A percentile compares a stretch with the other conserved stretches of the same genome.
Evolutionary conservation across 2,797 vertebrate species (phyloP).

Genomic region (Mormyrops attenuatus): DNA sequence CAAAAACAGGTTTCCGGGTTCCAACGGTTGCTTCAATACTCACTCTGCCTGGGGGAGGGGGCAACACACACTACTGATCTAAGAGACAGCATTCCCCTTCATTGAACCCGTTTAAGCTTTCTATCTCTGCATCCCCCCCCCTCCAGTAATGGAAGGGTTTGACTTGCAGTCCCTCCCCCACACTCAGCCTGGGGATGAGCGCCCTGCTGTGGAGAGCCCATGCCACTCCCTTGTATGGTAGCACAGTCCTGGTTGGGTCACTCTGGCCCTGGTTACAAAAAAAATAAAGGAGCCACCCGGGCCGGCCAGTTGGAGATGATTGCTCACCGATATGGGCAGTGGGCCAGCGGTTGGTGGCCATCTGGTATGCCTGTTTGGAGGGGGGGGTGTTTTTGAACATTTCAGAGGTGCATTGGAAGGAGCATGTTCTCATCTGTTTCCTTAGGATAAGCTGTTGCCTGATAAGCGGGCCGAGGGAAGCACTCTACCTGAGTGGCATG

Average conservation of each 20-base stretch:
- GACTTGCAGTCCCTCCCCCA: background rate
- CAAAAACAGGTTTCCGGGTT: background rate
- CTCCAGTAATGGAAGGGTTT: background rate
- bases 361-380: constrained; percentile 67
- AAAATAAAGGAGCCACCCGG: constrained; percentile 46
- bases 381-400: constrained; percentile 83
- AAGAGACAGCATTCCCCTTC: background rate
- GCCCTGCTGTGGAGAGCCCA: background rate
- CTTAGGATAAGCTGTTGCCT: constrained; percentile 81
- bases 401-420: constrained; percentile 81
- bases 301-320: constrained; percentile 67
- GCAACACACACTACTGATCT: background rate
- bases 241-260: background rate
- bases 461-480: constrained; percentile 5
- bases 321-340: constrained; percentile 69
- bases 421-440: constrained; percentile 97
- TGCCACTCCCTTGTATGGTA: background rate
- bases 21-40: too few relatives aligned
- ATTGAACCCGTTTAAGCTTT: background rate
- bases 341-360: constrained; percentile 72
- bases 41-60: background rate
- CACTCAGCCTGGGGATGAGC: background rate
- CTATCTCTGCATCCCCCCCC: background rate
- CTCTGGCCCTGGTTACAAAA: constrained; percentile 32
- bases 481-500: background rate